Evolutionary conservation across 2,113 vertebrate genomes (phyloP), one percentile per base, ranked within the genome.

Genomic region (Rhynchomys soricoides): DNA sequence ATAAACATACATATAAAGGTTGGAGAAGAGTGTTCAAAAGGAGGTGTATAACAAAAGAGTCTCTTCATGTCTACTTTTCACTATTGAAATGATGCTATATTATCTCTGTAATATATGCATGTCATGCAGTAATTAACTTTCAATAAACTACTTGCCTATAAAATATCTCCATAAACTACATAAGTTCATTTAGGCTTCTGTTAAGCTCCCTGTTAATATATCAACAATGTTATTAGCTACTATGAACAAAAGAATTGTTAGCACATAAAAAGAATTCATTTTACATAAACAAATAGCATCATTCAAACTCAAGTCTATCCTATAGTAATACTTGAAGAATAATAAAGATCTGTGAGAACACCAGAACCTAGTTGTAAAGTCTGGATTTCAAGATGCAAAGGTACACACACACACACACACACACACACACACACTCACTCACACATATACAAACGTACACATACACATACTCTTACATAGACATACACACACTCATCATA

Each of bases 351-450:
- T 96, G 68, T 94, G 85, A 97, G 89, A 97, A 94, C 85, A 96
- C 50, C 90, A 45, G 97, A 97, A 96, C 96, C 97, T 97, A 77
- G 95, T 92, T 97, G 77, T 92, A 96, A 98, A 96, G 89, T 66
- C 52, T 90, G 78, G 73, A 89, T 94, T 97, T 95, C 93, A 97
- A 97, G 87, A 79, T 96, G 73, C 90, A 97, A 22, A 79, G 15
- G 52, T 31, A 45, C 5, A 86, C 83, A 86, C 59, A 45, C 40
- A 68, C 31, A 48, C 29, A 48, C 26, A 48, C 59, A 48, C 82
- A 66, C 40, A 66, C 29, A 64, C 22, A 64, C 82, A 64, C 43
- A 43, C 81, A 64, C n/a, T n/a, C n/a, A n/a, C n/a, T 45, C 10
- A 78, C 12, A 45, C 24, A 48, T 31, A 50, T 29, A 78, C 48